Percentiles rank a stretch among this genome's conserved stretches.
Evolutionary conservation across 2,797 vertebrate species (phyloP).

Genomic region (Chaenodraco wilsoni): DNA sequence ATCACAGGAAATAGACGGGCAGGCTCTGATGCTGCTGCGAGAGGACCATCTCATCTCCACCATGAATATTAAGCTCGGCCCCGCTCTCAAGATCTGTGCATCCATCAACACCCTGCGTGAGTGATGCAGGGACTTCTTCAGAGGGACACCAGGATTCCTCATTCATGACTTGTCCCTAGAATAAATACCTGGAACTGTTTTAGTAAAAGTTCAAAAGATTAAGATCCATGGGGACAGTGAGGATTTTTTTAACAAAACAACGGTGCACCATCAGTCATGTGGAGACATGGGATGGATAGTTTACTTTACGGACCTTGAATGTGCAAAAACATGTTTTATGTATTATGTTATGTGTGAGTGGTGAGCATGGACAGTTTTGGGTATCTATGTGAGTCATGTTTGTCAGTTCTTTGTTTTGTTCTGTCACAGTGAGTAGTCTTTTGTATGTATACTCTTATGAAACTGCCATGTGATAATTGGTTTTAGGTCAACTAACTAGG

Average conservation of each 20-base stretch:
- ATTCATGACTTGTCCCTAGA: conserved; percentile 24
- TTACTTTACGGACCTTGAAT: conserved; percentile 73
- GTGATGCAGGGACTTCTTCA: conserved; percentile 70
- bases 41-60: conserved; percentile 99
- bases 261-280: conserved; percentile 27
- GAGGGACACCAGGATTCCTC: conserved; percentile 10
- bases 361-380: conserved; percentile 37
- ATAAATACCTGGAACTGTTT: conserved; percentile 32
- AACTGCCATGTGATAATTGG: conserved; percentile 56
- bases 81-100: conserved; percentile 98
- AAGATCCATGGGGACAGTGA: conserved; percentile 20
- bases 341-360: conserved; percentile 44
- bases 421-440: conserved; percentile 38
- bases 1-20: conserved; percentile 98
- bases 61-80: conserved; percentile 99
- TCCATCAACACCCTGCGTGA: conserved; percentile 97
- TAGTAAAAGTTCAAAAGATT: conserved; percentile 18
- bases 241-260: conserved; percentile 24
- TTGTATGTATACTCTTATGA: conserved; percentile 29
- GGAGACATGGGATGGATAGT: conserved; percentile 33
- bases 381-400: conserved; percentile 42
- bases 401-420: conserved; percentile 11
- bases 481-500: conserved; percentile 49
- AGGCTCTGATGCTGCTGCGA: conserved; percentile 95
- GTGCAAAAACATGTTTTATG: conserved; percentile 58